Percentiles rank a stretch among this genome's conserved stretches.
Evolutionary conservation across 2,888 invertebrate species (phyloP).

Genomic region (Tribolium freemani): DNA sequence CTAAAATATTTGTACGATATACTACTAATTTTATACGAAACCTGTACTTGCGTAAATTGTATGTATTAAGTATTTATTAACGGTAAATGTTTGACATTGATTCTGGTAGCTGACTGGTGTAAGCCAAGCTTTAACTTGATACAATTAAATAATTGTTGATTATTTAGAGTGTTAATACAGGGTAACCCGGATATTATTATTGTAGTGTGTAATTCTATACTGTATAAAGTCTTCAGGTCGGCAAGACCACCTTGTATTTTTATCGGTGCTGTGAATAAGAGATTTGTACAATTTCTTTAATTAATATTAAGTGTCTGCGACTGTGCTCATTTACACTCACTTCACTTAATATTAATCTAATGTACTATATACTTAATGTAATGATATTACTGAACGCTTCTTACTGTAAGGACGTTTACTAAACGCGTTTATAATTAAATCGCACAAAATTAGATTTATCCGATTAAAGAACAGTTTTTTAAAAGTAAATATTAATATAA

Average conservation of each 20-base stretch:
- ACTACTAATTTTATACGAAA: neutral
- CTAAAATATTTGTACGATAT: neutral
- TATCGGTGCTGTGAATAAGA: slow-evolving; percentile 47
- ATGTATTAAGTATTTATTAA: neutral
- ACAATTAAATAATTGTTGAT: slow-evolving; percentile 36
- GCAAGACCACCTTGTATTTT: slow-evolving; percentile 27
- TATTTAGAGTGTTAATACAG: slow-evolving; percentile 41
- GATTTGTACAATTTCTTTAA: slow-evolving; percentile 41
- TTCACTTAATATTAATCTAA: too few species aligned
- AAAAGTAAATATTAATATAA: neutral
- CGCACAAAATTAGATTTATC: slow-evolving; percentile 4
- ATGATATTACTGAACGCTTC: slow-evolving; percentile 1
- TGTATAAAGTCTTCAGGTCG: slow-evolving; percentile 41
- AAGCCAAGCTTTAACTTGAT: slow-evolving; percentile 13
- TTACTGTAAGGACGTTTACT: neutral
- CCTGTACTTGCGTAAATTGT: slow-evolving; percentile 13
- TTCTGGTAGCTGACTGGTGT: slow-evolving; percentile 32
- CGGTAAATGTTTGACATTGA: neutral
- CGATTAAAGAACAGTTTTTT: neutral
- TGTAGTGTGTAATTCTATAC: slow-evolving; percentile 28
- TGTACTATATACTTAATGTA: neutral
- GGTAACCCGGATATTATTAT: slow-evolving; percentile 27
- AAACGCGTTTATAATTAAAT: neutral
- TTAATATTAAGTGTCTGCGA: slow-evolving; percentile 31
- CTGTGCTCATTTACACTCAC: slow-evolving; percentile 1